A percentile compares a stretch with the other conserved stretches of the same genome.
These are phyloP conservation scores for Chrysocyon brachyurus DNA, from an alignment of 2,797 vertebrate genomes.

Conservation along the genomic window DNA sequence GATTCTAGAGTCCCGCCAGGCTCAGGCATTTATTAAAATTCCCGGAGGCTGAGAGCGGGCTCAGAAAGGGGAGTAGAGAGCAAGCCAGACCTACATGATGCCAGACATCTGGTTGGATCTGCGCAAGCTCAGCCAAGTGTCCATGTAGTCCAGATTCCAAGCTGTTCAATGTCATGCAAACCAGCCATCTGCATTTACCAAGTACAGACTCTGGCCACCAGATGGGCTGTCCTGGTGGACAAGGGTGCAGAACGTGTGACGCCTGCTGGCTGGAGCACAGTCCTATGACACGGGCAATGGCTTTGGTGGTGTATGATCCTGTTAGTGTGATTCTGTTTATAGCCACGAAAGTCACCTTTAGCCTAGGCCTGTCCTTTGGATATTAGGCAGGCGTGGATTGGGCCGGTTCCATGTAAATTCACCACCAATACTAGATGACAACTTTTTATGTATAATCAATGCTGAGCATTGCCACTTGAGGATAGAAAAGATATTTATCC, in stretches of 20 bases:
- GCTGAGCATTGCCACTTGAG: background rate
- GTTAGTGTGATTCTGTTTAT: background rate
- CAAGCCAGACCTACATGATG: background rate
- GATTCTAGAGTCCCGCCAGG: background rate
- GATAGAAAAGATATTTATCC: background rate
- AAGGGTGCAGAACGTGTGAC: background rate
- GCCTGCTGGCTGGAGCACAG: constrained; percentile 17
- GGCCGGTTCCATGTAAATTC: background rate
- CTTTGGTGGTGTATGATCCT: background rate
- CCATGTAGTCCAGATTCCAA: background rate
- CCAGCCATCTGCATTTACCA: constrained; percentile 60
- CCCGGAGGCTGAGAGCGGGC: background rate
- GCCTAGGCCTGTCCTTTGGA: background rate
- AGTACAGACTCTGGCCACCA: constrained; percentile 13
- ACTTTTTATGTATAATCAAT: background rate
- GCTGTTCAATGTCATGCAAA: constrained; percentile 23
- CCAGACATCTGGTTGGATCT: constrained; percentile 21
- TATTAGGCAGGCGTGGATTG: background rate
- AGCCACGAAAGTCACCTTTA: background rate
- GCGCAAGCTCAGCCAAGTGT: constrained; percentile 28
- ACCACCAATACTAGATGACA: background rate
- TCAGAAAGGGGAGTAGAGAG: background rate
- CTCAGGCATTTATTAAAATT: background rate
- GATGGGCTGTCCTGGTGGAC: constrained; percentile 42
- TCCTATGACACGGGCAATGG: background rate